Evolutionary conservation across 2,113 vertebrate genomes (phyloP).

Genomic region (Larimichthys polyactis): DNA sequence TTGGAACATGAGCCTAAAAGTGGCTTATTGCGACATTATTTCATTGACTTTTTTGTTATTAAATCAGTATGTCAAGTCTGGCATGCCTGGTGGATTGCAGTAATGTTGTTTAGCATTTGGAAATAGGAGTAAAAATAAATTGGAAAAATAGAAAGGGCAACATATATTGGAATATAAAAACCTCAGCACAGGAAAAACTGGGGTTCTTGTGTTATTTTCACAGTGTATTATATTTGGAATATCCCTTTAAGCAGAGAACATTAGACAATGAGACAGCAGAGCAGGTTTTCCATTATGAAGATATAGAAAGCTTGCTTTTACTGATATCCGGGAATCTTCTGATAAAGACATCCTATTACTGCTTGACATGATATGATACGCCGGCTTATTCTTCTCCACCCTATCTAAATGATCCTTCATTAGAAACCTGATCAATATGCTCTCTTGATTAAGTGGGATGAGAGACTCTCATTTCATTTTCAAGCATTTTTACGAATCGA

Average conservation of each 20-base stretch:
- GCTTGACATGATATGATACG: slow-evolving; percentile 78
- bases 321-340: slow-evolving; percentile 79
- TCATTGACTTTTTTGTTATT: not conserved
- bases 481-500: slow-evolving; percentile 95
- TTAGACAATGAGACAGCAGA: slow-evolving; percentile 55
- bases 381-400: slow-evolving; percentile 75
- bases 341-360: slow-evolving; percentile 83
- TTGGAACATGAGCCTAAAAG: too few relatives aligned
- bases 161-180: not conserved
- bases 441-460: slow-evolving; percentile 90
- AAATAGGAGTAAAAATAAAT: not conserved
- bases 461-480: slow-evolving; percentile 95
- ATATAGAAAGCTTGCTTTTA: slow-evolving; percentile 60
- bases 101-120: not conserved
- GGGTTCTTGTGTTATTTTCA: not conserved
- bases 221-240: slow-evolving; percentile 34
- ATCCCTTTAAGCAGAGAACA: slow-evolving; percentile 49
- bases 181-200: not conserved
- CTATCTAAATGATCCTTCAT: slow-evolving; percentile 85
- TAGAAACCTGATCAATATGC: slow-evolving; percentile 88
- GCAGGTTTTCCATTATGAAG: slow-evolving; percentile 65
- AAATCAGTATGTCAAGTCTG: not conserved
- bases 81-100: not conserved
- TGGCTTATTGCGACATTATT: not conserved
- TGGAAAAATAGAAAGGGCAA: too few relatives aligned